Base-by-base conservation (phyloP, 2,113 vertebrate species). In the Arvicanthis niloticus region DNA sequence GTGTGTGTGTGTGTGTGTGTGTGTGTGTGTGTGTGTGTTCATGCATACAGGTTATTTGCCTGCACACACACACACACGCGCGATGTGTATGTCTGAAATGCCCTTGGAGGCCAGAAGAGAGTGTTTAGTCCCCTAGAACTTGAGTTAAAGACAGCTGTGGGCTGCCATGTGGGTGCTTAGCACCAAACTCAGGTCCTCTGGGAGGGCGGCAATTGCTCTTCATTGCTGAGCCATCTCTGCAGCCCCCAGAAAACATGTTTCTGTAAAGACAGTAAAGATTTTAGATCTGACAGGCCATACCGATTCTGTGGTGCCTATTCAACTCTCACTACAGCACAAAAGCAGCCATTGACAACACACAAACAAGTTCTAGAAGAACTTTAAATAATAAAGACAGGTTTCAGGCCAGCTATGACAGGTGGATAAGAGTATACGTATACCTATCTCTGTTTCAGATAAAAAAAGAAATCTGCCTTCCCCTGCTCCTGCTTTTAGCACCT, bases 351-450 rank as follows among this genome's bases (percentile, higher is more conserved):
- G 42, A 72, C 42, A 60, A 37, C 45, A 53, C 85, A n/a, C 19
- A 93, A 42, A n/a, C 8, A 51, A 72, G 51, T 68, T 65, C 37
- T 42, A 93, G 80, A 53, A 95, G 86, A 95, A 78, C 53, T 90
- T 96, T 70, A 88, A 40, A 84, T 78, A 81, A 60, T 45, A 84
- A 94, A 88, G 89, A 81, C 65, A 91, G n/a, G 34, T 16, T 9
- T 5, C 1, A 0, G 86, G 85, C 11, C 48, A 93, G 75, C 42
- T 72, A 56, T 15, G 58, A 26, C 31, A 86, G 7, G 19, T 16
- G 68, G 58, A 58, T 9, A 37, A 1, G 76, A 45, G 0, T 42
- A 60, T 42, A 13, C 21, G 0, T 42, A 60, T 42, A 13, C 21
- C 40, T n/a, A 29, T 42, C 53, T 17, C 16, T 68, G 77, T 75